These are phyloP conservation scores for Sussaba pulchella DNA, from an alignment of 2,888 invertebrate genomes.

Conservation along the genomic window DNA sequence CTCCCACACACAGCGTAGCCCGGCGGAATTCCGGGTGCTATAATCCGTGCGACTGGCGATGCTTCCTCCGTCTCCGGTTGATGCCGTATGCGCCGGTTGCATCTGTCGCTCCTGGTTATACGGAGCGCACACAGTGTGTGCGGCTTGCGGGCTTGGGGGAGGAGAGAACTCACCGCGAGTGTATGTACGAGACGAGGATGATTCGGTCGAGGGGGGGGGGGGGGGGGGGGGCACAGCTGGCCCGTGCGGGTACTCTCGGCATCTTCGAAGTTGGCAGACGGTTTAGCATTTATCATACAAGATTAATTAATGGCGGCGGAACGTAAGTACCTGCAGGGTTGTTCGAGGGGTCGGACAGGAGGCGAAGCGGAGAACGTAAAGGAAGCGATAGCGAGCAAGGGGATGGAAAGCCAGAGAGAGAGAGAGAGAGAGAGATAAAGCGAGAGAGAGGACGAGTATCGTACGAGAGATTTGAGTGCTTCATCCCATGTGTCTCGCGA, in stretches of 20 bases:
- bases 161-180: constrained; percentile 43
- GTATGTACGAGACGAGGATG: constrained; percentile 51
- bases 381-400: constrained; percentile 31
- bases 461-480: constrained; percentile 42
- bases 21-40: constrained; percentile 60
- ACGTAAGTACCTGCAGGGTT: constrained; percentile 65
- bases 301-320: constrained; percentile 80
- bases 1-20: constrained; percentile 12
- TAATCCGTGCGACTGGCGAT: constrained; percentile 55
- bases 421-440: background rate
- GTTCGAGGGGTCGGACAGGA: constrained; percentile 26
- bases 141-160: background rate
- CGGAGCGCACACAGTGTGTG: constrained; percentile 16
- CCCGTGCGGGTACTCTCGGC: constrained; percentile 70
- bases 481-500: background rate
- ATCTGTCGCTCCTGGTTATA: constrained; percentile 63
- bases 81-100: constrained; percentile 61
- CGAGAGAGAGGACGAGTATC: constrained; percentile 38
- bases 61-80: constrained; percentile 16
- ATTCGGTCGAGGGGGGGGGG: no score
- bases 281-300: constrained; percentile 81
- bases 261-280: constrained; percentile 79
- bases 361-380: constrained; percentile 26
- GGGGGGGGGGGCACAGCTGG: constrained; percentile 74
- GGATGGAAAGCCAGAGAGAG: constrained; percentile 29